Base-by-base conservation (phyloP, 2,888 invertebrate genomes). In the Mactromeris polynyma region DNA sequence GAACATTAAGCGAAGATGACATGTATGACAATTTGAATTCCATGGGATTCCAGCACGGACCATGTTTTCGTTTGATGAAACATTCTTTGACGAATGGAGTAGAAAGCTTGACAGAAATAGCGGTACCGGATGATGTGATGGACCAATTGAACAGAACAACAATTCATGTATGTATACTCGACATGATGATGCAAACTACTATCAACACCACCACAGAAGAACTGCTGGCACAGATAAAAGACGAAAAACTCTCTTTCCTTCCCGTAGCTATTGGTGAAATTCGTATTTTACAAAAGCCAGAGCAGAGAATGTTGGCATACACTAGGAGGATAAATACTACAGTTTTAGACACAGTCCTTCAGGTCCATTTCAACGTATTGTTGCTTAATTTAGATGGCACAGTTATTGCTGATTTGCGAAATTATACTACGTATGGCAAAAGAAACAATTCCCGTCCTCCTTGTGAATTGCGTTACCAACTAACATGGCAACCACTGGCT, bases 161-260 rank as follows among this genome's bases (percentile, higher is more conserved):
- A 33, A 64, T 85, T 31, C 85, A 85, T 33, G 81, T 81, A 19
- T 85, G 85, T 69, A 64, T 85, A 19, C 40, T 73, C 7, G 85
- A 85, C 42, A 46, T n/a, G 9, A 85, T 85, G 85, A 38, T 85
- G 9, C 85, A 85, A 40, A 81, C 85, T 36, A 46, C 85, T 17
- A 36, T 85, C 31, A 69, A 42, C 46, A 31, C 64, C 21, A 81
- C 51, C 19, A 64, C 42, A 42, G 80, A 64, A 9, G 69, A 85
- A n/a, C 2, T 58, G 7, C 19, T 81, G 11, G 17, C 9, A 33
- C 42, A n/a, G 42, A 7, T 81, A 3, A 73, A 81, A 77, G 36
- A 69, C 3, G 81, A 86, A 77, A 81, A 81, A 2, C n/a, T 86
- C 14, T 51, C 73, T n/a, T 54, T 81, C 54, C 9, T 86, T 36